Conservation (phyloP, 2,797 vertebrate genomes). For the Kryptolebias ocellatus region DNA sequence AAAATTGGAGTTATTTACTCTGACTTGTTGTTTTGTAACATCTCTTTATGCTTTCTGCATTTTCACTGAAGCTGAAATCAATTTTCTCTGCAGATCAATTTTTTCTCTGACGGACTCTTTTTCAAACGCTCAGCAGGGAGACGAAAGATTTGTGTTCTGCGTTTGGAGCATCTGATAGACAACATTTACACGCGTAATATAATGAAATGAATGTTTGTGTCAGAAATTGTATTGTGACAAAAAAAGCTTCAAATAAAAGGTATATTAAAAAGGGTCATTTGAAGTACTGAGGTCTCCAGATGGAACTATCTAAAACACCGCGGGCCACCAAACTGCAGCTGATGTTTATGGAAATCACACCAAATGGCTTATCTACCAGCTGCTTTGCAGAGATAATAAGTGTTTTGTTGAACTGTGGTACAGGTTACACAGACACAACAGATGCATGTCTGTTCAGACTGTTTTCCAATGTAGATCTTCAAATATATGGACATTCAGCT, state of each 20-base stretch:
- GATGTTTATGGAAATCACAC: constrained; percentile 58
- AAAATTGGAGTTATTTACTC: neutral
- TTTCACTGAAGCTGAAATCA: too few species aligned
- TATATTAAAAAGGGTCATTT: constrained; percentile 42
- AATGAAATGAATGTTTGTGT: constrained; percentile 13
- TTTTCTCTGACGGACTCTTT: too few species aligned
- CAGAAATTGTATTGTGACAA: constrained; percentile 23
- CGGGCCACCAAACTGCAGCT: constrained; percentile 54
- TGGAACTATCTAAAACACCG: constrained; percentile 46
- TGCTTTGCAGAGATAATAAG: constrained; percentile 59
- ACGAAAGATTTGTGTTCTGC: neutral
- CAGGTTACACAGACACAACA: constrained; percentile 13
- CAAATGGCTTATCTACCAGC: constrained; percentile 60
- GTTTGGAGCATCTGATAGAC: too few species aligned
- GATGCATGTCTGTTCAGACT: neutral
- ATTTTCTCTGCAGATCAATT: too few species aligned
- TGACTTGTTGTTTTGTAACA: neutral
- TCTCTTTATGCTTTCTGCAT: neutral
- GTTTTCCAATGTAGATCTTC: too few species aligned
- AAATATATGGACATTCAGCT: too few species aligned
- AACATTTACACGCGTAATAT: constrained; percentile 11
- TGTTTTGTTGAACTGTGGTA: constrained; percentile 15
- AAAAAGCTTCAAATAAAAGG: constrained; percentile 37
- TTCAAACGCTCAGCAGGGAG: neutral
- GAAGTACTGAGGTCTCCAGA: constrained; percentile 48